These are phyloP conservation scores for Perccottus glenii DNA, from an alignment of 2,113 vertebrate species.

Conservation along the genomic window DNA sequence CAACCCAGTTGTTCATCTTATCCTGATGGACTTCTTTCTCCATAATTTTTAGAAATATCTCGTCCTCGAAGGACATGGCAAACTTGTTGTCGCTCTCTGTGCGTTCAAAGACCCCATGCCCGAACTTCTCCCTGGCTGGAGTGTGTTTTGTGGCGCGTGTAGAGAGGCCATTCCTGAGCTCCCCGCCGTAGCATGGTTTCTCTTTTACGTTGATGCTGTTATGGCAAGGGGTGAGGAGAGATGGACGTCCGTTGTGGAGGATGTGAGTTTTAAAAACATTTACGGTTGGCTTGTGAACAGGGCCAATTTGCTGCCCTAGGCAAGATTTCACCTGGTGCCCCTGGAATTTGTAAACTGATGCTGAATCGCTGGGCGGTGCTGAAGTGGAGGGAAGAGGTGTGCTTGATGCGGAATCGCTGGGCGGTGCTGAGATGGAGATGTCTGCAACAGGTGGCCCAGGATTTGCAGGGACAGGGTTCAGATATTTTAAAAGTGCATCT, in stretches of 20 bases:
- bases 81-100: neutral
- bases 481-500: too few relatives aligned
- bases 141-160: neutral
- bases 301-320: too few relatives aligned
- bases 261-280: neutral
- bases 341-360: too few relatives aligned
- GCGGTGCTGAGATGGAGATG: too few relatives aligned
- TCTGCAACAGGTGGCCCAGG: too few relatives aligned
- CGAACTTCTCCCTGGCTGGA: neutral
- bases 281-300: slow-evolving; percentile 14
- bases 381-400: too few relatives aligned
- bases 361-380: too few relatives aligned
- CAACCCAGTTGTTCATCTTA: slow-evolving; percentile 14
- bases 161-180: neutral
- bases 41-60: neutral
- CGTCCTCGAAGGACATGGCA: slow-evolving; percentile 2
- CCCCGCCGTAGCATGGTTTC: neutral
- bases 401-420: too few relatives aligned
- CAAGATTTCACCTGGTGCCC: too few relatives aligned
- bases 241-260: slow-evolving; percentile 2
- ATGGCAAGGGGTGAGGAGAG: neutral
- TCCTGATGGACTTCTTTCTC: neutral
- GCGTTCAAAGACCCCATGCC: neutral
- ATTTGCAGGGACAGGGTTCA: too few relatives aligned
- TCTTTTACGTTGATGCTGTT: neutral